Evolutionary conservation across 2,113 vertebrate species (phyloP).

Genomic region (rabbit (Oryctolagus cuniculus)): DNA sequence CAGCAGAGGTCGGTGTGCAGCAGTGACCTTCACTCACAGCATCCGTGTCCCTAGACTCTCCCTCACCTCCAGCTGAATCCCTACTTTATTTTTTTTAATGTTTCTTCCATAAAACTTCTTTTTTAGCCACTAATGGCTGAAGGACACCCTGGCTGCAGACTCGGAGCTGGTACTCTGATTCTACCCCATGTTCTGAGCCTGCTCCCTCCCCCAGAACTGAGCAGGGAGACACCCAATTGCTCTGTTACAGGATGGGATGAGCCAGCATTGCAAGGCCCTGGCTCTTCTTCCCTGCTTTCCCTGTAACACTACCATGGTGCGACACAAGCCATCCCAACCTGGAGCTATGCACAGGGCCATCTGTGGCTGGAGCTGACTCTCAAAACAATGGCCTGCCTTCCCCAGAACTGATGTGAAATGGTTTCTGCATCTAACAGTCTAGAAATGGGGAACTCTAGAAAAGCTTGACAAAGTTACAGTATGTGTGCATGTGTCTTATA

Average conservation of each 20-base stretch:
- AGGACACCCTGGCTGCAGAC: conserved; percentile 24
- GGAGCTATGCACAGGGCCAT: neutral
- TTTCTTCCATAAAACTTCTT: conserved; percentile 62
- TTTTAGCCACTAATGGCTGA: conserved; percentile 41
- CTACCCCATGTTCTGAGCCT: neutral
- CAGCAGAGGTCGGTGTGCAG: neutral
- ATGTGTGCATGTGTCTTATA: neutral
- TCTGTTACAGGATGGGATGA: neutral
- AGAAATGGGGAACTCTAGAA: neutral
- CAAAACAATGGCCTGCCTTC: neutral
- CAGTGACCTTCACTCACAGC: conserved; percentile 29
- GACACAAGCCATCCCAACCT: neutral
- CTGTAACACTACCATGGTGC: neutral
- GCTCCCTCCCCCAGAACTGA: neutral
- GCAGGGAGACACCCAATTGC: neutral
- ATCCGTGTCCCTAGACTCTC: conserved; percentile 48
- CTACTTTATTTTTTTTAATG: conserved; percentile 44
- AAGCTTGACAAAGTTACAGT: neutral
- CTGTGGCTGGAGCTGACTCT: neutral
- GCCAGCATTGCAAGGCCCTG: neutral
- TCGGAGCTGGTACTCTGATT: neutral
- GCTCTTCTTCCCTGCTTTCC: neutral
- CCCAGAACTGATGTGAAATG: neutral
- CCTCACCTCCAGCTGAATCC: conserved; percentile 25
- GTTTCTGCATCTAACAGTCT: neutral